These are phyloP conservation scores for Florisuga fusca DNA, from an alignment of 2,797 vertebrate genomes.

Conservation along the genomic window DNA sequence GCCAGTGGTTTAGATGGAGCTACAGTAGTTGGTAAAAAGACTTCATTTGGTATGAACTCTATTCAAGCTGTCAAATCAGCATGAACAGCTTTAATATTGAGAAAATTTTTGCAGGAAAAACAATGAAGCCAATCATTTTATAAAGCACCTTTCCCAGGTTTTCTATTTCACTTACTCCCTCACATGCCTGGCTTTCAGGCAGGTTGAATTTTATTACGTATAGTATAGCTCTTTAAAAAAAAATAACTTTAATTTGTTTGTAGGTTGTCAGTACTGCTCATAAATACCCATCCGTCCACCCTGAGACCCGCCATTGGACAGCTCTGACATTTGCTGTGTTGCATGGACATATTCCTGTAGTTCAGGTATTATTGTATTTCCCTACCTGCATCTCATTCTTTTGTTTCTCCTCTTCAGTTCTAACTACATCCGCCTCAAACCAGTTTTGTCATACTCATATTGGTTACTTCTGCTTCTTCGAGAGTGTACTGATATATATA, in stretches of 20 bases:
- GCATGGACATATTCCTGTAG: constrained; percentile 98
- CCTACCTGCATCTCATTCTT: constrained; percentile 76
- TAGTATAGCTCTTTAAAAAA: constrained; percentile 67
- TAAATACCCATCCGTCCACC: constrained; percentile 98
- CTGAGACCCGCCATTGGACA: constrained; percentile 98
- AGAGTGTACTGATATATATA: constrained; percentile 46
- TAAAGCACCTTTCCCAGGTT: constrained; percentile 29
- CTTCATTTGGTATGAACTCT: constrained; percentile 63
- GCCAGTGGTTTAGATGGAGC: constrained; percentile 66
- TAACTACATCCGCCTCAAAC: constrained; percentile 67
- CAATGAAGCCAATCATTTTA: background rate
- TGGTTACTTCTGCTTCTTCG: constrained; percentile 75
- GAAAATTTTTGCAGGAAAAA: constrained; percentile 41
- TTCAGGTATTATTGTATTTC: constrained; percentile 92
- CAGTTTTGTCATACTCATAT: constrained; percentile 73
- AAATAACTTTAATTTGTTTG: constrained; percentile 85
- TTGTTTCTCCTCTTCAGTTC: constrained; percentile 70
- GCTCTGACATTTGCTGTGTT: constrained; percentile 99
- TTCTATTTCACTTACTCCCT: constrained; percentile 32
- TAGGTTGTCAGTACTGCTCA: constrained; percentile 99
- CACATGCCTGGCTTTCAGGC: constrained; percentile 60
- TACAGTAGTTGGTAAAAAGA: constrained; percentile 72
- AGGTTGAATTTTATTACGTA: constrained; percentile 67
- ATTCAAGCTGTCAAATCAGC: constrained; percentile 52
- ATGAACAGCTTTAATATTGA: background rate